Evolutionary conservation across 2,888 invertebrate genomes (phyloP).

Genomic region (Callyntrura guangdongensis): DNA sequence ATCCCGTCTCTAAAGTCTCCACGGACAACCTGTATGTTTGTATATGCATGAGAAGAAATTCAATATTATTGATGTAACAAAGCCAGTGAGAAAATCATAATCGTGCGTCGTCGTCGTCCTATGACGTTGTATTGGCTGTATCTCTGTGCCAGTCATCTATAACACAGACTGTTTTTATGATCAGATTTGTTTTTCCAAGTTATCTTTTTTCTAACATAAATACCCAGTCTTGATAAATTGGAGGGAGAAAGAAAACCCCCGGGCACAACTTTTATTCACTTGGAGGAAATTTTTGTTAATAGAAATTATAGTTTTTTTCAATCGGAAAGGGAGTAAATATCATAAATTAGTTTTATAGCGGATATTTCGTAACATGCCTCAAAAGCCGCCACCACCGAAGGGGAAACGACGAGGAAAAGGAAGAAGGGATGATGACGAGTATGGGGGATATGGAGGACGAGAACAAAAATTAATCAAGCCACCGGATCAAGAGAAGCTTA

Average conservation of each 20-base stretch:
- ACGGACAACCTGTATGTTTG: slow-evolving; percentile 46
- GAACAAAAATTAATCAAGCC: slow-evolving; percentile 79
- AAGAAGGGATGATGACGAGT: slow-evolving; percentile 78
- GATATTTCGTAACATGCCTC: slow-evolving; percentile 43
- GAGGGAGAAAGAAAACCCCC: neutral
- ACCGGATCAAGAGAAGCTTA: slow-evolving; percentile 83
- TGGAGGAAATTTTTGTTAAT: neutral
- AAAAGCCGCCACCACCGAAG: slow-evolving; percentile 50
- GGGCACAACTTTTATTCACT: neutral
- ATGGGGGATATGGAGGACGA: slow-evolving; percentile 67
- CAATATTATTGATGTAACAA: slow-evolving; percentile 72
- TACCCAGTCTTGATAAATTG: neutral
- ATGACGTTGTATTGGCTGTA: neutral
- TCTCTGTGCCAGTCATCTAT: neutral
- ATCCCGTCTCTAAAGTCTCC: slow-evolving; percentile 49
- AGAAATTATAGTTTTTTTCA: neutral
- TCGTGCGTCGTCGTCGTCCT: neutral
- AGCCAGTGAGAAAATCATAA: neutral
- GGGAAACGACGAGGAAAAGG: slow-evolving; percentile 74
- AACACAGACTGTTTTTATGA: neutral
- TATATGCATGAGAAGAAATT: neutral
- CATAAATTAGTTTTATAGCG: neutral
- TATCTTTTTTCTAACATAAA: too few relatives aligned
- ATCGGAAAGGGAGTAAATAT: too few relatives aligned
- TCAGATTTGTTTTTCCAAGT: neutral